These are phyloP conservation scores for Linnaemya tessellans DNA, from an alignment of 2,888 invertebrate species.

Conservation along the genomic window DNA sequence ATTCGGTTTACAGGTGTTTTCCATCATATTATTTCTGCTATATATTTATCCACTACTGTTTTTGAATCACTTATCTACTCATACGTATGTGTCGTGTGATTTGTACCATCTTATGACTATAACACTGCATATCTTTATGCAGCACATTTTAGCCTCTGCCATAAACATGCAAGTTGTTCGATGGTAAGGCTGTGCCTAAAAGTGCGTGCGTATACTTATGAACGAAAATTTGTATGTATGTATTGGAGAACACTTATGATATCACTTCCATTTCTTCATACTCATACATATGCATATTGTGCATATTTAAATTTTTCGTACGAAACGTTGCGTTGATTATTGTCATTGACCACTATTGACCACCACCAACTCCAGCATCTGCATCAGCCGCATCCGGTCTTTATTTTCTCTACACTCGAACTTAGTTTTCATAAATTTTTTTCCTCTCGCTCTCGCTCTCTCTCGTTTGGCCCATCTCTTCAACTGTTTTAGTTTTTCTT, in stretches of 20 bases:
- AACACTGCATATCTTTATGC: background rate
- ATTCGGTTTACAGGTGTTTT: no score
- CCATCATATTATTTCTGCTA: background rate
- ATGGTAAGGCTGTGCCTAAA: background rate
- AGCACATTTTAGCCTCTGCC: conserved; percentile 5
- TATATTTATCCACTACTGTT: background rate
- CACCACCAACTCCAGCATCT: conserved; percentile 25
- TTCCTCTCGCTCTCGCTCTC: background rate
- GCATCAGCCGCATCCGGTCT: conserved; percentile 19
- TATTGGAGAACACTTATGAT: conserved; percentile 36
- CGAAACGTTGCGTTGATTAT: conserved; percentile 53
- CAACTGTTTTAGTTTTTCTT: background rate
- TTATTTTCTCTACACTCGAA: background rate
- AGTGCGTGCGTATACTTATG: conserved; percentile 6
- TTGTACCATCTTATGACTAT: conserved; percentile 1
- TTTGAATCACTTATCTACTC: background rate
- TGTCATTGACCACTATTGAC: conserved; percentile 61
- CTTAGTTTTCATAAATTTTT: background rate
- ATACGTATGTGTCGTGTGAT: background rate
- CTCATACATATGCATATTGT: background rate
- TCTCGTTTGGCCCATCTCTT: background rate
- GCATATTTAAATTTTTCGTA: conserved; percentile 29
- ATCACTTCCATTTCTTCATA: conserved; percentile 28
- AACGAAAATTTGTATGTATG: background rate
- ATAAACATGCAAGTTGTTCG: background rate